Base-by-base conservation (phyloP, 2,888 invertebrate species). In the Camponotus fellah region DNA sequence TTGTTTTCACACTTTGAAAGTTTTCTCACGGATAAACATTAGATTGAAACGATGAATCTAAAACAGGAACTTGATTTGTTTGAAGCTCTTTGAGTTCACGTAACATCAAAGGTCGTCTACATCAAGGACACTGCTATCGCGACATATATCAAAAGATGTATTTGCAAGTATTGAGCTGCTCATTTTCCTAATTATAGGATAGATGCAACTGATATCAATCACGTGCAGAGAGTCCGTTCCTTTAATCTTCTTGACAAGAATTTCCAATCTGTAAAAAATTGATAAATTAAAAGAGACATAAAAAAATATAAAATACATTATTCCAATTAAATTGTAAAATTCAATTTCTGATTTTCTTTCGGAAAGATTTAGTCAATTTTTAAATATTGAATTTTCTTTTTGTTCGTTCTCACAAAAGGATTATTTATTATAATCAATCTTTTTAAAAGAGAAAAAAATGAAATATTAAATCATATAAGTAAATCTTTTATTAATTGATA, bases 161-260 rank as follows among this genome's bases (percentile, higher is more conserved):
- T 58, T 60, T 10, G 46, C 21, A 60, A 58, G 10, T 34, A 43
- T 68, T 14, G 32, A 56, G 43, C 9, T 43, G 14, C 43, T 60
- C 17, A 69, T 69, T 79, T 69, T 56, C 21, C 34, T 21, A 17
- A 46, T 79, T 69, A 69, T 60, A 68, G 43, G 32, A 46, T 60
- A 26, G 21, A 46, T 12, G 56, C 26, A 76, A 12, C 10, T 49
- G 68, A 14, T 43, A 43, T 1, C 12, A 21, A 58, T 76, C 53
- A 77, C 43, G 6, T 68, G 2, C 14, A 43, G 14, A 58, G 9
- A 37, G 37, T 46, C 21, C 43, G 17, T 40, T 43, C 40, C 32
- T 43, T 10, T 34, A 10, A 56, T 56, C 56, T 34, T 8, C 34
- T 53, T 34, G 8, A 79, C 14, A 68, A 8, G n/a, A 46, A 53